Evolutionary conservation across 2,113 vertebrate species (phyloP).

Genomic region (Pitta sordida): DNA sequence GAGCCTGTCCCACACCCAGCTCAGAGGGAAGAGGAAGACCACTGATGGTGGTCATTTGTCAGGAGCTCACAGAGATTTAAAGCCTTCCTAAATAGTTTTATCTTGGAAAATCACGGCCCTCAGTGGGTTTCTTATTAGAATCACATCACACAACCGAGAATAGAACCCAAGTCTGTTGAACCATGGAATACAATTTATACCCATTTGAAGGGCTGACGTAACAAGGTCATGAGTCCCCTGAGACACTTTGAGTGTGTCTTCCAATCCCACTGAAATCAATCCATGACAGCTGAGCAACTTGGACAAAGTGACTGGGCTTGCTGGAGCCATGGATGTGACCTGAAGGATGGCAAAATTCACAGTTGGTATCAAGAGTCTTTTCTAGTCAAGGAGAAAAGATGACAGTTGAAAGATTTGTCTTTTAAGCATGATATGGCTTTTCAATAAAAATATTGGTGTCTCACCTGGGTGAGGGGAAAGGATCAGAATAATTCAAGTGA

Average conservation of each 20-base stretch:
- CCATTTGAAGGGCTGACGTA: neutral
- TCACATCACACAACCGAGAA: neutral
- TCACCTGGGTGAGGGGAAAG: neutral
- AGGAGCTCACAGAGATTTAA: neutral
- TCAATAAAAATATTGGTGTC: neutral
- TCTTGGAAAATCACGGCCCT: neutral
- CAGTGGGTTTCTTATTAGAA: neutral
- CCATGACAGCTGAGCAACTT: neutral
- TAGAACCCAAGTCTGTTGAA: neutral
- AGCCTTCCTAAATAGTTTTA: neutral
- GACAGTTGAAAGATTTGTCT: neutral
- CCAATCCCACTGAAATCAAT: constrained; percentile 5
- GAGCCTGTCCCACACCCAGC: neutral
- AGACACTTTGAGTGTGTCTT: neutral
- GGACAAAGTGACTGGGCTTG: neutral
- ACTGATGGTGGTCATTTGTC: neutral
- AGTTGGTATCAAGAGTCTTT: neutral
- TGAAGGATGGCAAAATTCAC: neutral
- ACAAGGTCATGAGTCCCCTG: constrained; percentile 7
- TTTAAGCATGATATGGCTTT: neutral
- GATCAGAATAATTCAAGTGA: neutral
- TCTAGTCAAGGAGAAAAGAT: neutral
- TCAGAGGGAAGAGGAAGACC: rapidly evolving
- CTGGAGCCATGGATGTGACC: neutral
- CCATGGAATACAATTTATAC: constrained; percentile 9